Evolutionary conservation across 2,888 invertebrate genomes (phyloP), one percentile per base, ranked within the genome.

Genomic region (Drosophila testacea): DNA sequence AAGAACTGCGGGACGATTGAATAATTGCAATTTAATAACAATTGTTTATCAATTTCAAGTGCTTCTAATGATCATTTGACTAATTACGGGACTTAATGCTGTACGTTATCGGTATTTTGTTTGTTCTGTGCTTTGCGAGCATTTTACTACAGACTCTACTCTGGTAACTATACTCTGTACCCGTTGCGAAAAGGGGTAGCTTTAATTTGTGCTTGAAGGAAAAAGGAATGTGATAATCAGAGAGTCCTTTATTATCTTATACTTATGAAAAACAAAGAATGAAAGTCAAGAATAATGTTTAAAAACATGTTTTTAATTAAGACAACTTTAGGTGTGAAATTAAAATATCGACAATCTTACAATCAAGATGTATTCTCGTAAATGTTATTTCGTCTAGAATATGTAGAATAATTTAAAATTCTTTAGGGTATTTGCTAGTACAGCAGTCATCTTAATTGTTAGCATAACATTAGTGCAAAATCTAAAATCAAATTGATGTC

Each of bases 91-190:
- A 56, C 39, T 28, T 34, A 57, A 86, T 91, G 91, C 67, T 74
- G 32, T 59, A 84, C 60, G 16, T 85, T 48, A 65, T 83, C 48
- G 80, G 72, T 27, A 34, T 85, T 52, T 50, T 83, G 76, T 52
- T 78, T 22, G 42, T 79, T 39, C 39, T 83, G 51, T 68, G 87
- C 59, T 51, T 87, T n/a, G 65, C 63, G 11, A 85, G 68, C 66
- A 60, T 82, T 55, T 48, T 67, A 39, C 48, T 78, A 11, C 83
- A 86, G 69, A 60, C 72, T 22, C 64, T 88, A 16, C 65, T 79
- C 62, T 71, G 79, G 75, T 79, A 66, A 70, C 41, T 64, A 56
- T 56, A 36, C 22, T n/a, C 36, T 27, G 27, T 27, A 36, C 6
- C 2, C 0, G 27, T n/a, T 32, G 3, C 22, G 11, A 42, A 11